Conservation (phyloP, 1,140 invertebrate genomes). For the Lordiphosa stackelbergi region DNA sequence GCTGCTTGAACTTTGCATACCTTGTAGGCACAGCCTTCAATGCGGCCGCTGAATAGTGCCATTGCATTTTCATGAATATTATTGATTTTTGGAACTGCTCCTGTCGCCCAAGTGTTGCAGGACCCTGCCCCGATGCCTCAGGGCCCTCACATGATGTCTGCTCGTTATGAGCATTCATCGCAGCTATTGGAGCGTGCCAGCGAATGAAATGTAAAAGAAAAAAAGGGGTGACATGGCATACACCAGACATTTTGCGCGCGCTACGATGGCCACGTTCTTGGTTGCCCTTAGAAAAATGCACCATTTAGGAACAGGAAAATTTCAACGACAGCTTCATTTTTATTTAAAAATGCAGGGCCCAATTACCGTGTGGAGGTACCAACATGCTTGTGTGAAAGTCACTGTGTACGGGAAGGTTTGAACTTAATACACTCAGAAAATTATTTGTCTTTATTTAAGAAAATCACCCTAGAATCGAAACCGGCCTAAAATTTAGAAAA, state of each 20-base stretch:
- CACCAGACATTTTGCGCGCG: slow-evolving; percentile 17
- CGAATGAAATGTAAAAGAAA: slow-evolving; percentile 11
- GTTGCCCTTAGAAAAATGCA: not conserved
- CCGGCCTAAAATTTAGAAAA: too few species aligned
- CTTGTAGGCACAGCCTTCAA: slow-evolving; percentile 1
- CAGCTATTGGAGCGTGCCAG: slow-evolving; percentile 59
- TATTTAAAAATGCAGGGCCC: slow-evolving; percentile 9
- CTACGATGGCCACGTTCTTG: slow-evolving; percentile 3
- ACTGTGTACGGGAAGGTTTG: too few species aligned
- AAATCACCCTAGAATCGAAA: too few species aligned
- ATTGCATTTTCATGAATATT: slow-evolving; percentile 70
- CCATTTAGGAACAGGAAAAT: too few species aligned
- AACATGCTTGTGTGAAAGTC: too few species aligned
- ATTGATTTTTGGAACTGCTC: slow-evolving; percentile 63
- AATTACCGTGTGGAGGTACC: too few species aligned
- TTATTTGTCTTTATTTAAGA: too few species aligned
- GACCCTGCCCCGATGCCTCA: too few species aligned
- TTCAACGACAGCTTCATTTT: slow-evolving; percentile 12
- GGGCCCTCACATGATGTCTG: not conserved
- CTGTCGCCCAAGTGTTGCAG: not conserved
- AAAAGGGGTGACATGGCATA: slow-evolving; percentile 17
- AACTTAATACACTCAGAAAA: too few species aligned
- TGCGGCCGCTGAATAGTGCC: slow-evolving; percentile 33
- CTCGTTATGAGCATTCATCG: slow-evolving; percentile 62
- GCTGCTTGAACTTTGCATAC: slow-evolving; percentile 71